Percentiles rank a stretch among this genome's conserved stretches.
Conservation (phyloP, 92 coral and sea anemone genomes). For the Diadumene lineata region DNA sequence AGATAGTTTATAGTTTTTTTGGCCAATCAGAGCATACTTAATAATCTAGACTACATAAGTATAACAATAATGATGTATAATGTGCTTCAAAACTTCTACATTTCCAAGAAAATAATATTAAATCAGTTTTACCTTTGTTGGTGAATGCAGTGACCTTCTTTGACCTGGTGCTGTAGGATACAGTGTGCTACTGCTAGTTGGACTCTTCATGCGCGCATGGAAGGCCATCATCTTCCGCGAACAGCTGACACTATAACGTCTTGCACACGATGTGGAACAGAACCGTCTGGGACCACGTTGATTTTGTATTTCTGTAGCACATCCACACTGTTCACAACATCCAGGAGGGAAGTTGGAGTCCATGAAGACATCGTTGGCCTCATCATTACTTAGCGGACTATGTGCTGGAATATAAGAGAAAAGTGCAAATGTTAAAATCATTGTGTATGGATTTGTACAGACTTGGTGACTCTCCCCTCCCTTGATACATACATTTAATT, state of each 20-base stretch:
- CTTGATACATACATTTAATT: no score
- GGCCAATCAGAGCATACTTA: no score
- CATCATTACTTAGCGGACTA: constrained; percentile 75
- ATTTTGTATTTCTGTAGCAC: constrained; percentile 66
- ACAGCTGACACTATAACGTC: constrained; percentile 93
- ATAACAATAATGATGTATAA: no score
- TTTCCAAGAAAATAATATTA: no score
- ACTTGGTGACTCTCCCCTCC: no score
- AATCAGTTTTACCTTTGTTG: constrained; percentile 12
- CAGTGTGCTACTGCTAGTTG: constrained; percentile 13
- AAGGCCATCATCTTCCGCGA: constrained; percentile 89
- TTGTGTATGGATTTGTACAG: no score
- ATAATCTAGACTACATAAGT: no score
- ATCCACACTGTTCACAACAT: constrained; percentile 87
- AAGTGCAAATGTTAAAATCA: no score
- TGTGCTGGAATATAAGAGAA: neutral
- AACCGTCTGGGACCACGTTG: constrained; percentile 88
- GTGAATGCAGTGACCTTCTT: constrained; percentile 31
- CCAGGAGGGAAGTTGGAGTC: constrained; percentile 69
- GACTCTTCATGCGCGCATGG: constrained; percentile 67
- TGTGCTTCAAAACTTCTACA: no score
- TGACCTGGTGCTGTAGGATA: constrained; percentile 14
- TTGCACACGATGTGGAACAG: constrained; percentile 96
- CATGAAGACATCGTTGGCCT: constrained; percentile 67
- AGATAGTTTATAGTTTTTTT: no score